Base-by-base conservation (phyloP, 2,113 vertebrate species). In the Empidonax alnorum region DNA sequence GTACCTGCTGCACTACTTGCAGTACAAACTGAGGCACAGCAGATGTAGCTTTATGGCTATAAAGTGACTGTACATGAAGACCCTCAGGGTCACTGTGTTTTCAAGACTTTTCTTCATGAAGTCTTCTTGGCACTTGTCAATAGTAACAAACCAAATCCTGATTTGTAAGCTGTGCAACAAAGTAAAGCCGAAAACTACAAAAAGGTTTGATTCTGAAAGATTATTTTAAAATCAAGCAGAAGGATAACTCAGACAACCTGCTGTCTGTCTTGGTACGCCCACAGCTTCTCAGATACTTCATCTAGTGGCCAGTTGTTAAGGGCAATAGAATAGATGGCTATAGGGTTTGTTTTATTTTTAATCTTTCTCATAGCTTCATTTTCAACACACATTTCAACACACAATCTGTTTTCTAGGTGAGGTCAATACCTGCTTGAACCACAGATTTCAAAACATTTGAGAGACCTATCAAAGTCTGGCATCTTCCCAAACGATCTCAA, bases 281-380 rank as follows among this genome's bases (percentile, higher is more conserved):
- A 97, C 89, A 99, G 73, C 97, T 98, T 99, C 95, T 98, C 96
- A 83, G 98, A 98, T 90, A 99, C 97, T 84, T 98, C 98, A 84
- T 98, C 98, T 62, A 99, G 99, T 99, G 94, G 88, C 75, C 84
- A 37, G 69, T 12, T 87, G 98, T 99, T 98, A 99, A 99, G 98
- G 98, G 83, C 86, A 94, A 96, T 31, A 62, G 49, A 23, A 62
- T 24, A 73, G 42, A n/a, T 62, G 11, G 12, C 18, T 75, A 4
- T 24, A 62, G 89, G 16, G 12, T 50, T 84, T 75, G 33, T 10
- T 80, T 77, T 55, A 52, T 58, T 79, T 78, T 37, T 37, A 46
- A 30, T 37, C 21, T 90, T 92, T 78, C 49, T 53, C 25, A 52
- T 8, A 27, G 22, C 10, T 69, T 25, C 73, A 49, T 74, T 88